Percentiles rank a stretch among this genome's conserved stretches.
Conservation (phyloP, 1,140 invertebrate genomes). For the Uloborus diversus region DNA sequence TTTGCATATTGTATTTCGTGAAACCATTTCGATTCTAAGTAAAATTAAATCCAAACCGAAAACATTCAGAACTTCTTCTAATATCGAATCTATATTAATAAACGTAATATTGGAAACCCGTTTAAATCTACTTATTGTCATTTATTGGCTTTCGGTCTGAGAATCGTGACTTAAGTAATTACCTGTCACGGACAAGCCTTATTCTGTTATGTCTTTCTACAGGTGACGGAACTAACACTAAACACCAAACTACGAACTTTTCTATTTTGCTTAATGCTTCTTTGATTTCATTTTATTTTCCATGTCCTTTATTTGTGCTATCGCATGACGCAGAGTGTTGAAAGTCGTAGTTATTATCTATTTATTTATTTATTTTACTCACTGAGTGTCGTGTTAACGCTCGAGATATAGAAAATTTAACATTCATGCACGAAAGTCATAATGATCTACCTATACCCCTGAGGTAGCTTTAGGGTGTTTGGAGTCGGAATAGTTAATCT, state of each 20-base stretch:
- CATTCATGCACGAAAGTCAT: too few species aligned
- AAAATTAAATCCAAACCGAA: too few species aligned
- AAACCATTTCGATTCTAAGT: too few species aligned
- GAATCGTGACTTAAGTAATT: constrained; percentile 23
- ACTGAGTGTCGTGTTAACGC: too few species aligned
- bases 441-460: too few species aligned
- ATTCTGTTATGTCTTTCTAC: neutral
- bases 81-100: constrained; percentile 36
- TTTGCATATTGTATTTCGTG: too few species aligned
- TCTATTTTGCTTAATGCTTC: neutral
- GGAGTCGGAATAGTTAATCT: too few species aligned
- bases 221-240: constrained; percentile 30
- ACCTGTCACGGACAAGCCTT: constrained; percentile 1
- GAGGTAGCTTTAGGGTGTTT: too few species aligned
- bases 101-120: constrained; percentile 45
- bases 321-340: constrained; percentile 15
- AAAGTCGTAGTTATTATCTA: constrained; percentile 19
- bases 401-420: too few species aligned
- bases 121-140: constrained; percentile 17
- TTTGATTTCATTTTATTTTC: neutral
- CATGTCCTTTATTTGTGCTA: neutral
- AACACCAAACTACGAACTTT: constrained; percentile 4
- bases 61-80: too few species aligned
- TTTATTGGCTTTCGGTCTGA: constrained; percentile 22
- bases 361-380: constrained; percentile 18